These are phyloP conservation scores for Pan paniscus DNA, from an alignment of 2,113 vertebrate genomes.

Conservation along the genomic window DNA sequence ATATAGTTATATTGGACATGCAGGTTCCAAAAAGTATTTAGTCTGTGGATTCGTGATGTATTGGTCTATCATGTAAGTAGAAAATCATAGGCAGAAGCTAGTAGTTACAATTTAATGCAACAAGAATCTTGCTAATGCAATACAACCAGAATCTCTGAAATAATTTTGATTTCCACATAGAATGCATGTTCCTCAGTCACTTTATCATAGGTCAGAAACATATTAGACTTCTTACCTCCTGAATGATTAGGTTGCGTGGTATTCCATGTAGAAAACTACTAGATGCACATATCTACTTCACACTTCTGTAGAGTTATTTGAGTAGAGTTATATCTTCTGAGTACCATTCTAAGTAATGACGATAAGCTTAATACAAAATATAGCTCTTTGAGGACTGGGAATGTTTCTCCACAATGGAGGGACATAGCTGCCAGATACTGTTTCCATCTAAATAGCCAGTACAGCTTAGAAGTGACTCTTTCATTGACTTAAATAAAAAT, in stretches of 20 bases:
- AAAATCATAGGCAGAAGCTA: constrained; percentile 19
- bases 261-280: not conserved
- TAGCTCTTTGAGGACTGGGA: not conserved
- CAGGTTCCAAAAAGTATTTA: constrained; percentile 39
- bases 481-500: constrained; percentile 40
- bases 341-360: not conserved
- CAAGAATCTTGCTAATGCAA: not conserved
- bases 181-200: not conserved
- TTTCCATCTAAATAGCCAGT: constrained; percentile 42
- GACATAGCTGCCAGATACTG: not conserved
- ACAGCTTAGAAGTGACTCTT: constrained; percentile 4
- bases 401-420: constrained; percentile 31
- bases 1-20: constrained; percentile 21
- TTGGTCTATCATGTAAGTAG: constrained; percentile 50
- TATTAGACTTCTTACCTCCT: not conserved
- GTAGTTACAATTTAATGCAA: constrained; percentile 2
- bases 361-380: constrained; percentile 48
- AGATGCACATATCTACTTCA: not conserved
- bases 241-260: not conserved
- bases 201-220: constrained; percentile 12
- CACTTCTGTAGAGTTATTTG: not conserved
- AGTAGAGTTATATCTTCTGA: not conserved
- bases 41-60: constrained; percentile 29
- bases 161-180: constrained; percentile 13
- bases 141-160: not conserved